Percentiles rank a stretch among this genome's conserved stretches.
phyloP scores from a whole-genome alignment of 2,888 invertebrate species.

The Timandra comae region DNA sequence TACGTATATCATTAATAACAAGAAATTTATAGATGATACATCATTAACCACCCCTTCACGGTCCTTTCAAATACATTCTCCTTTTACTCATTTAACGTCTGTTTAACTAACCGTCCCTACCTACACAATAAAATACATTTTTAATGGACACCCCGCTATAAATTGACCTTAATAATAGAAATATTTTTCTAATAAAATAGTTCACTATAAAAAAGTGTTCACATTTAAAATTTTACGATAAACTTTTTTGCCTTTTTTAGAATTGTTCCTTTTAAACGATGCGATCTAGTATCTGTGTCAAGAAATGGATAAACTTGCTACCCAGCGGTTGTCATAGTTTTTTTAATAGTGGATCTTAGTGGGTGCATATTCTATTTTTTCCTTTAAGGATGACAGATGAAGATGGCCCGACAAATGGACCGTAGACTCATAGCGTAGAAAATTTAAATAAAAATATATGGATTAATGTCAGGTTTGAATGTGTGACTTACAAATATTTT shows the following conservation, averaged over 20 bases:
- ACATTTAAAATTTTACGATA: constrained; percentile 63
- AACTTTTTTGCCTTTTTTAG: constrained; percentile 28
- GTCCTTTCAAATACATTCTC: constrained; percentile 40
- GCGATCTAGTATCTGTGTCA: constrained; percentile 69
- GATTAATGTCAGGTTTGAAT: constrained; percentile 16
- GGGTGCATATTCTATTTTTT: constrained; percentile 43
- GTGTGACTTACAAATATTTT: no score
- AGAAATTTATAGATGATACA: constrained; percentile 19
- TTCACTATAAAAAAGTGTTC: constrained; percentile 54
- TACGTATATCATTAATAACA: constrained; percentile 18
- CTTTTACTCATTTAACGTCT: constrained; percentile 40
- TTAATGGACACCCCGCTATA: constrained; percentile 61
- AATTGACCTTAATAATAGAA: constrained; percentile 68
- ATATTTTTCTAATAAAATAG: constrained; percentile 61
- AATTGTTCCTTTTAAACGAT: constrained; percentile 50
- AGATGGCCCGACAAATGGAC: constrained; percentile 39
- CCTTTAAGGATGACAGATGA: constrained; percentile 68
- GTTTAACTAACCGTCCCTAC: constrained; percentile 45
- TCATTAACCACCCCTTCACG: constrained; percentile 23
- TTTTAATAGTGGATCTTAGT: constrained; percentile 43
- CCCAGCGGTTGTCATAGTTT: constrained; percentile 58
- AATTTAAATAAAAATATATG: constrained; percentile 4
- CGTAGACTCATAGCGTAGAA: constrained; percentile 25
- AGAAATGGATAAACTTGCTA: constrained; percentile 63
- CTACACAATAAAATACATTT: constrained; percentile 65